Percentiles rank a stretch among this genome's conserved stretches.
Conservation (phyloP, 2,888 invertebrate genomes). For the Idaea straminata region DNA sequence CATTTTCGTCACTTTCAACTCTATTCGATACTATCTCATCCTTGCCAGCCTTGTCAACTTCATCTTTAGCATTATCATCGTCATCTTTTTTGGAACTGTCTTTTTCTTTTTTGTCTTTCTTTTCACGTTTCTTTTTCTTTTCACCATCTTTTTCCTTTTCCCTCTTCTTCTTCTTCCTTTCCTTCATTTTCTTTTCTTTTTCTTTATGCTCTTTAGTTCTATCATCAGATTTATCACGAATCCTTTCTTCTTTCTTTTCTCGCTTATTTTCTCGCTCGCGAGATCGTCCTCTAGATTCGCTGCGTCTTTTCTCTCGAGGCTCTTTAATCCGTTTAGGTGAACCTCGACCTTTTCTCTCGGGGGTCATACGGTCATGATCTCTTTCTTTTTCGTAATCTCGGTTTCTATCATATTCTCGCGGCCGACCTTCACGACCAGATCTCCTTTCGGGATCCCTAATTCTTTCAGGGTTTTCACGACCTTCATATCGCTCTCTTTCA, state of each 20-base stretch:
- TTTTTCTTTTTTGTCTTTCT: slow-evolving; percentile 79
- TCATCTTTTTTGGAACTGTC: slow-evolving; percentile 53
- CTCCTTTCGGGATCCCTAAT: slow-evolving; percentile 62
- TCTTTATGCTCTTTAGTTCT: slow-evolving; percentile 78
- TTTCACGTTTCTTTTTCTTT: slow-evolving; percentile 76
- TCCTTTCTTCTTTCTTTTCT: slow-evolving; percentile 76
- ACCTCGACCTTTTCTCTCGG: slow-evolving; percentile 60
- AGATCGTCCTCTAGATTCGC: slow-evolving; percentile 69
- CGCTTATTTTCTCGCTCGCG: slow-evolving; percentile 77
- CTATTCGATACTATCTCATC: slow-evolving; percentile 24
- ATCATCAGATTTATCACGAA: slow-evolving; percentile 66
- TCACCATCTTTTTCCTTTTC: slow-evolving; percentile 77
- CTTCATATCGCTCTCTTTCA: slow-evolving; percentile 66
- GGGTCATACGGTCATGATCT: slow-evolving; percentile 63
- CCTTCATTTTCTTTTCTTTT: slow-evolving; percentile 77
- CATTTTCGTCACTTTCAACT: slow-evolving; percentile 16
- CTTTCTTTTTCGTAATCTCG: slow-evolving; percentile 69
- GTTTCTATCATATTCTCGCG: slow-evolving; percentile 51
- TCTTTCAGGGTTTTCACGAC: slow-evolving; percentile 61
- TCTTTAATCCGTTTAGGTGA: slow-evolving; percentile 69
- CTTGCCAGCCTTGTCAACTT: slow-evolving; percentile 28
- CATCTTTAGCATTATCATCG: slow-evolving; percentile 41
- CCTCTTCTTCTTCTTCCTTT: slow-evolving; percentile 73
- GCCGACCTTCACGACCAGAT: slow-evolving; percentile 39
- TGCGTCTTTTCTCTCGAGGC: slow-evolving; percentile 62